phyloP scores from a whole-genome alignment of 2,888 invertebrate species.

The Caenorhabditis sinica region DNA sequence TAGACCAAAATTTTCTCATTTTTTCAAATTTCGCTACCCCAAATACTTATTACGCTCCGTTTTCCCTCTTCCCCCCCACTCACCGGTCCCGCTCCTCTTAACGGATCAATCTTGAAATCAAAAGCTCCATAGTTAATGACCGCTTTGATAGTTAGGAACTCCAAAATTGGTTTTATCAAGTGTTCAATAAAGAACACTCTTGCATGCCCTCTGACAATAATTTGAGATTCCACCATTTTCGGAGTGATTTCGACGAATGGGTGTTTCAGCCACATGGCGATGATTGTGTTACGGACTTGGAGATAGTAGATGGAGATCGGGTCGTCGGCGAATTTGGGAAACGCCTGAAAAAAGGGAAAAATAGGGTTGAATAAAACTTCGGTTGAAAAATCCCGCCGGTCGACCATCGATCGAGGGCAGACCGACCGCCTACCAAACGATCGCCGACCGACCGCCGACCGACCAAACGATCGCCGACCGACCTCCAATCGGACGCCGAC shows the following conservation, averaged over 20 bases:
- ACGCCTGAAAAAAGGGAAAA: constrained; percentile 75
- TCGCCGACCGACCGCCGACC: too few species aligned
- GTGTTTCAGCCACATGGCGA: constrained; percentile 84
- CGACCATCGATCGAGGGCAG: too few species aligned
- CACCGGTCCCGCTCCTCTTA: constrained; percentile 24
- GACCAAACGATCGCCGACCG: too few species aligned
- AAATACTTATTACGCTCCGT: too few species aligned
- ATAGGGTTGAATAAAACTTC: too few species aligned
- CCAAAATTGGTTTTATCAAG: constrained; percentile 43
- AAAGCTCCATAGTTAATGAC: constrained; percentile 63
- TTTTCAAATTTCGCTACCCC: too few species aligned
- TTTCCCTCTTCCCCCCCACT: too few species aligned
- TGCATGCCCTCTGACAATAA: constrained; percentile 60
- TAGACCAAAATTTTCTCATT: too few species aligned
- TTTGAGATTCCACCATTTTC: constrained; percentile 50
- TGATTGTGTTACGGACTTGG: constrained; percentile 84
- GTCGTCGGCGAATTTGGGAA: constrained; percentile 81
- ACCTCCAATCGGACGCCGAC: too few species aligned
- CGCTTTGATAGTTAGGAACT: constrained; percentile 58
- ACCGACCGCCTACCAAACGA: too few species aligned
- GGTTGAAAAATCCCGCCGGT: too few species aligned
- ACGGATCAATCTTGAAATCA: constrained; percentile 50
- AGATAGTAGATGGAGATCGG: constrained; percentile 81
- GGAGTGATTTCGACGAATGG: constrained; percentile 81
- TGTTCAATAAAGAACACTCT: constrained; percentile 56